A percentile compares a stretch with the other conserved stretches of the same genome.
phyloP scores from a whole-genome alignment of 92 coral and sea anemone species.

The Porites divaricata region DNA sequence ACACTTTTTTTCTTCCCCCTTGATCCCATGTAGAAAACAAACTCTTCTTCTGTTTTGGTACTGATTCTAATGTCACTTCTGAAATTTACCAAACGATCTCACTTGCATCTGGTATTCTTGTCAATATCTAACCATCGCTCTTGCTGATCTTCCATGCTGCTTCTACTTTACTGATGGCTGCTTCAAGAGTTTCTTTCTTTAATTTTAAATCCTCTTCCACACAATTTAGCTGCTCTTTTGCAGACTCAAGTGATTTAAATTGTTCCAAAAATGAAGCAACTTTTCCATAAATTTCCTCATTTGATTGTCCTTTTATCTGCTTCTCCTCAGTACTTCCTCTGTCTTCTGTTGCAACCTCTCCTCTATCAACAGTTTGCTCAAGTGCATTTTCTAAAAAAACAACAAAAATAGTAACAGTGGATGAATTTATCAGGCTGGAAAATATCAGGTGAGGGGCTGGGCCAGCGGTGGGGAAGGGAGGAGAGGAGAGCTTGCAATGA shows the following conservation, averaged over 20 bases:
- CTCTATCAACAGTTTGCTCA: not conserved
- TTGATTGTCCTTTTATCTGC: constrained; percentile 20
- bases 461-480: no score
- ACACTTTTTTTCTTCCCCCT: not conserved
- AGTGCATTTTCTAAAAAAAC: not conserved
- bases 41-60: not conserved
- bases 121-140: not conserved
- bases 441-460: no score
- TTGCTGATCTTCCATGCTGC: constrained; percentile 44
- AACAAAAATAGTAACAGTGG: not conserved
- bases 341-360: constrained; percentile 1
- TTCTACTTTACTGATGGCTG: constrained; percentile 44
- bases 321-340: constrained; percentile 16
- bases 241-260: constrained; percentile 45
- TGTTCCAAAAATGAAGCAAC: constrained; percentile 61
- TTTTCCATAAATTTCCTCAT: constrained; percentile 38
- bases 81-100: not conserved
- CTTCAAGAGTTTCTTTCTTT: constrained; percentile 42
- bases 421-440: no score
- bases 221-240: constrained; percentile 31
- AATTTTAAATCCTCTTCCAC: constrained; percentile 35
- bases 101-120: not conserved
- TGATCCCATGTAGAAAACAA: not conserved
- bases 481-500: no score
- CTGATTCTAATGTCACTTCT: not conserved